phyloP scores from a whole-genome alignment of 2,797 vertebrate species.

The Champsocephalus esox region DNA sequence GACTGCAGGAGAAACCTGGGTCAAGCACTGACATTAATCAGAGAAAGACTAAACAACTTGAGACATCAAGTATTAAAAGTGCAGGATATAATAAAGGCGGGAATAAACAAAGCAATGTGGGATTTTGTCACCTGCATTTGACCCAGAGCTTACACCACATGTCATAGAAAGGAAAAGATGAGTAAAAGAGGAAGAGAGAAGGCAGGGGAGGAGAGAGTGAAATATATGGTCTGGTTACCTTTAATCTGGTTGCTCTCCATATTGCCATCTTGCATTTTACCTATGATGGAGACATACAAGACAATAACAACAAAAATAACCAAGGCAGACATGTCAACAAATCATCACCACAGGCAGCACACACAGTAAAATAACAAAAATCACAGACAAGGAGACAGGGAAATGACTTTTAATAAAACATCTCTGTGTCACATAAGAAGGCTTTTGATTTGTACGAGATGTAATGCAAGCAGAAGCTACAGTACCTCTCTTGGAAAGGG shows the following conservation, averaged over 20 bases:
- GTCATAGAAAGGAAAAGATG: conserved; percentile 34
- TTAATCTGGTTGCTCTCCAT: conserved; percentile 99
- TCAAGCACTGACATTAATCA: conserved; percentile 40
- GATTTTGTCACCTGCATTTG: conserved; percentile 52
- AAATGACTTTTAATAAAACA: conserved; percentile 86
- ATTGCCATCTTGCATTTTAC: conserved; percentile 99
- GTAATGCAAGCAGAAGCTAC: conserved; percentile 47
- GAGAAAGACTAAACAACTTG: neutral
- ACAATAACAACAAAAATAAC: conserved; percentile 94
- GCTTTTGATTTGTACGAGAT: conserved; percentile 60
- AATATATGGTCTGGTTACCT: conserved; percentile 93
- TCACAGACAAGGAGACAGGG: conserved; percentile 85
- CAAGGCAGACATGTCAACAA: conserved; percentile 88
- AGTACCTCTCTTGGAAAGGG: conserved; percentile 20
- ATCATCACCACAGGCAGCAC: conserved; percentile 87
- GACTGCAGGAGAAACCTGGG: conserved; percentile 61
- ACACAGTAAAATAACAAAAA: conserved; percentile 84
- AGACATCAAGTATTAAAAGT: conserved; percentile 11
- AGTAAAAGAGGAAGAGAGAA: neutral
- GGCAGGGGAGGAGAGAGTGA: conserved; percentile 70
- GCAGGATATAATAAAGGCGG: neutral
- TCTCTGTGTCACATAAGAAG: conserved; percentile 80
- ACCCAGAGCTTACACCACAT: conserved; percentile 65
- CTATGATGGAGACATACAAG: conserved; percentile 97
- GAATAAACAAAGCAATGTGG: conserved; percentile 18